phyloP scores from a whole-genome alignment of 2,113 vertebrate genomes.

The Neodon shergylaensis region DNA sequence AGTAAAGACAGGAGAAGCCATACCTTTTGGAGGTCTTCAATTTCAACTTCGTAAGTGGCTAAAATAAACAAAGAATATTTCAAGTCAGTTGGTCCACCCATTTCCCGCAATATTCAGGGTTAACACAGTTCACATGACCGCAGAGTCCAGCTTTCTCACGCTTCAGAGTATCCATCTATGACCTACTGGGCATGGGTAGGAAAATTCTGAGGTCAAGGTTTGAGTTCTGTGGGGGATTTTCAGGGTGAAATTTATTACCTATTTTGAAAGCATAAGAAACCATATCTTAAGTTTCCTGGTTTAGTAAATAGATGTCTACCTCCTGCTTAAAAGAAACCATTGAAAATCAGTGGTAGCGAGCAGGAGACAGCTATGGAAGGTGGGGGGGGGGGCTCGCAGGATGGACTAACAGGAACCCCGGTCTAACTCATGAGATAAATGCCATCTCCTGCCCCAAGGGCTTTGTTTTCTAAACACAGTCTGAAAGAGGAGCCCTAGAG shows the following conservation, averaged over 20 bases:
- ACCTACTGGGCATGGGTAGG: background rate
- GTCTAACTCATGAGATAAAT: background rate
- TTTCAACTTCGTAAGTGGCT: slow-evolving; percentile 70
- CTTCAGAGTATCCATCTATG: background rate
- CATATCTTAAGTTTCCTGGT: background rate
- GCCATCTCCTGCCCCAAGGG: accelerated
- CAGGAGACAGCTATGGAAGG: slow-evolving; percentile 20
- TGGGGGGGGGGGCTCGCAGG: too few relatives aligned
- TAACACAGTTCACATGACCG: background rate
- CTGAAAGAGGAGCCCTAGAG: background rate
- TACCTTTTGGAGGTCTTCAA: slow-evolving; percentile 78
- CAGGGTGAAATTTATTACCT: background rate
- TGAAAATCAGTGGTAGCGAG: background rate
- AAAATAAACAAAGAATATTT: slow-evolving; percentile 68
- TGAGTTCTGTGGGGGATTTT: slow-evolving; percentile 51
- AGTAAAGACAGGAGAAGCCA: background rate
- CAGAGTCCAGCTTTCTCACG: background rate
- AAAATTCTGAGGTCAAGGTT: background rate
- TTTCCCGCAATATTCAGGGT: background rate
- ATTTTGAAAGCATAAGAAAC: background rate
- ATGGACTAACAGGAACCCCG: background rate
- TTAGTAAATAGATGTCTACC: background rate
- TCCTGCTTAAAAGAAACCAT: background rate
- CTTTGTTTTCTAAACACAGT: background rate
- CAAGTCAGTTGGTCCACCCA: background rate